Evolutionary conservation across 2,113 vertebrate genomes (phyloP), one percentile per base, ranked within the genome.

Genomic region (Hyperoodon ampullatus): DNA sequence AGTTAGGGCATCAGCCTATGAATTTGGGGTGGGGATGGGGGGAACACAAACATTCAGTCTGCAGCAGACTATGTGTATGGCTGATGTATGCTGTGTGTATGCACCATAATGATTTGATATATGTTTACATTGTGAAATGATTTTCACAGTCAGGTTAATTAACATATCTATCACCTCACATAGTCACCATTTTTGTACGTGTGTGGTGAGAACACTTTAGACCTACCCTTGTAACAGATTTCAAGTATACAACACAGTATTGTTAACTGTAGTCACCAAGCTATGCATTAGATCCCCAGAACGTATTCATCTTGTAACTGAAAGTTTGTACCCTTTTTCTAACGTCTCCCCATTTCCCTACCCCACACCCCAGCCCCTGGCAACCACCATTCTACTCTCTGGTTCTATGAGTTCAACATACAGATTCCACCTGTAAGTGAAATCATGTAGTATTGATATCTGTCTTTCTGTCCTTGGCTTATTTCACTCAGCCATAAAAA

Each of bases 61-160:
- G 1, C 5, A 65, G 35, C 23, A 23, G 75, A n/a, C 68, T 9
- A 0, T n/a, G 8, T 71, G 7, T 9, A 1, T 42, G n/a, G 24
- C 74, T 74, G 18, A 15, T 9, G 18, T 4, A n/a, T 15, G 58
- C 65, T 77, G 10, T 70, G 44, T 44, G 77, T 13, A 18, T 1
- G 63, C 26, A 42, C 9, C 18, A 1, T 28, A 33, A 68, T 50
- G 63, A n/a, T 14, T 53, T 26, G 16, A 33, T 53, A 8, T 11
- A 14, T 0, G 6, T 23, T 6, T 26, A 18, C 24, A 2, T 7
- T 10, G 14, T 26, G 13, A 74, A 53, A 60, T 11, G 42, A 82
- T 33, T 26, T 14, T 80, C 77, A 72, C 35, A 47, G 0, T 33
- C n/a, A 21, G n/a, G 35, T 30, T 44, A 53, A n/a, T 55, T 6